A percentile compares a stretch with the other conserved stretches of the same genome.
phyloP scores from a whole-genome alignment of 2,113 vertebrate genomes.

The Mustelus asterias region DNA sequence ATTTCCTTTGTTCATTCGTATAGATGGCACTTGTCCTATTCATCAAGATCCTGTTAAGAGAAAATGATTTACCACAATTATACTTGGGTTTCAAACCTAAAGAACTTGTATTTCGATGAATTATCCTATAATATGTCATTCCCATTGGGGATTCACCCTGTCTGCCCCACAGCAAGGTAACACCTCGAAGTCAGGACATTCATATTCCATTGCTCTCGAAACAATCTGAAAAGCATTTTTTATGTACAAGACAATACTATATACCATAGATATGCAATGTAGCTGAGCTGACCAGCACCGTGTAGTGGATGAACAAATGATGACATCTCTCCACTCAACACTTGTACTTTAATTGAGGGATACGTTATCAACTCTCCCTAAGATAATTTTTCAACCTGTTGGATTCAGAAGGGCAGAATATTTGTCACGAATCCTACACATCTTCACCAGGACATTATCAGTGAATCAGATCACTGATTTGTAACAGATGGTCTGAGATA shows the following conservation, averaged over 20 bases:
- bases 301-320: not conserved
- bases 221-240: not conserved
- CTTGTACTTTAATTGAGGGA: not conserved
- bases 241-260: not conserved
- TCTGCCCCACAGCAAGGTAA: not conserved
- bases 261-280: not conserved
- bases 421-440: not conserved
- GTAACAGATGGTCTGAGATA: not conserved
- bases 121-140: not conserved
- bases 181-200: no score
- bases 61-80: not conserved
- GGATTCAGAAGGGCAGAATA: not conserved
- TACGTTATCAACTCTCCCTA: not conserved
- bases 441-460: not conserved
- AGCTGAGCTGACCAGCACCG: not conserved
- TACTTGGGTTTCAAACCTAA: not conserved
- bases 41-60: not conserved
- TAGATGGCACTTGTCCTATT: not conserved
- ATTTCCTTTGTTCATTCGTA: not conserved
- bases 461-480: not conserved
- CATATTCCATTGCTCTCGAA: not conserved
- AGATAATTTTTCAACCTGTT: not conserved
- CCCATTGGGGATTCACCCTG: not conserved
- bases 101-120: no score
- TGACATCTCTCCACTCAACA: not conserved